Base-by-base conservation (phyloP, 1,140 invertebrate species). In the Littorina saxatilis region DNA sequence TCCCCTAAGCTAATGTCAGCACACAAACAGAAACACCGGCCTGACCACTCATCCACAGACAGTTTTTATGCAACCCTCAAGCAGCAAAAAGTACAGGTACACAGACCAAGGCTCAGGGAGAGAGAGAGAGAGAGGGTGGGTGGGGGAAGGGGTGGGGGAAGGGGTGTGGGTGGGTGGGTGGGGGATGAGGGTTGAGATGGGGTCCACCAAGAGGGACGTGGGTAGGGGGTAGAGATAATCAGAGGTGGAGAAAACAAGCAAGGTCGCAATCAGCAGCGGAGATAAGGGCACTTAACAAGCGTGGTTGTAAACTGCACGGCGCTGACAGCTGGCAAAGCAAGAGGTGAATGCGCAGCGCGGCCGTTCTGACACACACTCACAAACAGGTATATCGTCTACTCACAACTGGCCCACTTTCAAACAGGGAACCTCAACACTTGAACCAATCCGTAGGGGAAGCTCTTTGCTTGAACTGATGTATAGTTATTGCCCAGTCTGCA, bases 311-410 rank as follows among this genome's bases (percentile, higher is more conserved):
- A 40, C 40, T 43, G 70, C 7, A 61, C 9, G 23, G 39, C 70
- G 39, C 70, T 73, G 70, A 73, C 70, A 73, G 70, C 39, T 73
- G 37, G 70, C 17, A n/a, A 27, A 70, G 66, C 37, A 37, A 37
- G 27, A 37, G 35, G 20, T 11, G 29, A 23, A 37, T 70, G 23
- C 29, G 7, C 66, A 11, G 29, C 61, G 9, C 23, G 50, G 50
- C 11, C 11, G 11, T 52, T 52, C 50, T 13, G 23, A 23, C 11
- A 52, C 11, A 52, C 23, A 23, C n/a, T n/a, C n/a, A n/a, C n/a
- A n/a, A n/a, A n/a, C n/a, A n/a, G n/a, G n/a, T n/a, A n/a, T n/a
- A n/a, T n/a, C n/a, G n/a, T n/a, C n/a, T n/a, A n/a, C n/a, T n/a
- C n/a, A n/a, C n/a, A n/a, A n/a, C n/a, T n/a, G n/a, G n/a, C n/a